Base-by-base conservation (phyloP, 2,113 vertebrate genomes). In the Corythoichthys intestinalis region DNA sequence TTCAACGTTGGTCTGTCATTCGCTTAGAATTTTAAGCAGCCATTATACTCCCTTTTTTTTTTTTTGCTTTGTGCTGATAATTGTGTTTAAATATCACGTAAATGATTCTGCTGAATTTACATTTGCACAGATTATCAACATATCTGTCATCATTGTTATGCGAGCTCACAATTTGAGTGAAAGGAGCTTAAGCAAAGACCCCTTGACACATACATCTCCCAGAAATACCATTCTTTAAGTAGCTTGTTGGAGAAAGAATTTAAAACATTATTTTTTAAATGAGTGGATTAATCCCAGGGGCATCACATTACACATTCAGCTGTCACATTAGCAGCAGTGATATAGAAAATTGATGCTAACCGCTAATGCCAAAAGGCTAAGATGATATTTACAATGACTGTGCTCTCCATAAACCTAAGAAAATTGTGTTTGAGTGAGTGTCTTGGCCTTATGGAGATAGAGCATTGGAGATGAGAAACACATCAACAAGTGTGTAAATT, bases 361-460 rank as follows among this genome's bases (percentile, higher is more conserved):
- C 9, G 15, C 39, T 20, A 62, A 62, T 63, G 41, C n/a, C 20
- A 63, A 47, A 44, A 10, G 17, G 39, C 39, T 20, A 62, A 2
- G 20, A 63, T 2, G 13, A 28, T 63, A 63, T 63, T 47, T 46
- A 63, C 41, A 63, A 39, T 46, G 41, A 63, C 46, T 63, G 61
- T 63, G 11, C 28, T 63, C 41, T 48, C 61, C 12, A 46, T 47
- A 63, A 63, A 47, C n/a, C 61, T 62, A 47, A 63, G 12, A 63
- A n/a, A 63, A 47, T 3, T n/a, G 4, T 28, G 41, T 46, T 34
- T 14, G 44, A 47, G 44, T 34, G 61, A 47, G 20, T 63, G 20
- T 10, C 14, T 14, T 47, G 44, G 44, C 44, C 12, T 47, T 63
- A 47, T 44, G 39, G 17, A 59, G 57, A 60, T 14, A 28, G 39